Percentiles rank a stretch among this genome's conserved stretches.
Conservation (phyloP, 1,140 invertebrate genomes). For the Anthonomus grandis region DNA sequence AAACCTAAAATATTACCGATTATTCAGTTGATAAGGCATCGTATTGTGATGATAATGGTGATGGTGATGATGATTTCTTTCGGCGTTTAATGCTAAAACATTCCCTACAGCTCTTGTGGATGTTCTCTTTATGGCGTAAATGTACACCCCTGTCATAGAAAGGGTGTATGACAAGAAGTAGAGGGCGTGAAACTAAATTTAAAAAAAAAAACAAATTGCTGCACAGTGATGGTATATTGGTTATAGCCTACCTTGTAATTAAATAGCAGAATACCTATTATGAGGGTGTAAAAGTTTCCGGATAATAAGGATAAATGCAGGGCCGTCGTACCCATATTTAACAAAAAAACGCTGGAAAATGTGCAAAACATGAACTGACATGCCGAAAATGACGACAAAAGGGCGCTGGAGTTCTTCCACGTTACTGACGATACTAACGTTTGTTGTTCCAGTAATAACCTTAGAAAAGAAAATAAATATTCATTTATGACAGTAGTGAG, state of each 20-base stretch:
- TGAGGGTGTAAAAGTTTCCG: conserved; percentile 81
- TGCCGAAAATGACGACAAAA: conserved; percentile 56
- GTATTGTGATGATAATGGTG: conserved; percentile 25
- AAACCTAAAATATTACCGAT: too few species aligned
- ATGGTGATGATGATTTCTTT: conserved; percentile 39
- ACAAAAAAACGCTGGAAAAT: conserved; percentile 71
- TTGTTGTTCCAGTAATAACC: conserved; percentile 51
- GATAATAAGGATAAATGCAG: conserved; percentile 80
- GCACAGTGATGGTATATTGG: neutral
- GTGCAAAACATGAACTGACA: conserved; percentile 72
- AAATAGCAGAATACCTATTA: conserved; percentile 77
- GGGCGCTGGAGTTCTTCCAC: conserved; percentile 58
- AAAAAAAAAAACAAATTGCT: conserved; percentile 10
- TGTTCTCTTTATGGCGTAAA: conserved; percentile 64
- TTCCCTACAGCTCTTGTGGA: conserved; percentile 20
- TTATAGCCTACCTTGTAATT: conserved; percentile 67
- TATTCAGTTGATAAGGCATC: too few species aligned
- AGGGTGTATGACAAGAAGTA: conserved; percentile 76
- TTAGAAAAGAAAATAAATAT: conserved; percentile 38
- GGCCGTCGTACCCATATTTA: conserved; percentile 75
- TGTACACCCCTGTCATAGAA: conserved; percentile 72
- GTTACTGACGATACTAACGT: conserved; percentile 50
- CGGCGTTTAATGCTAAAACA: conserved; percentile 8
- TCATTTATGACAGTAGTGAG: too few species aligned
- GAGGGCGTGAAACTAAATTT: conserved; percentile 72